Evolutionary conservation across 2,888 invertebrate species (phyloP).

Genomic region (Cataglyphis livida): DNA sequence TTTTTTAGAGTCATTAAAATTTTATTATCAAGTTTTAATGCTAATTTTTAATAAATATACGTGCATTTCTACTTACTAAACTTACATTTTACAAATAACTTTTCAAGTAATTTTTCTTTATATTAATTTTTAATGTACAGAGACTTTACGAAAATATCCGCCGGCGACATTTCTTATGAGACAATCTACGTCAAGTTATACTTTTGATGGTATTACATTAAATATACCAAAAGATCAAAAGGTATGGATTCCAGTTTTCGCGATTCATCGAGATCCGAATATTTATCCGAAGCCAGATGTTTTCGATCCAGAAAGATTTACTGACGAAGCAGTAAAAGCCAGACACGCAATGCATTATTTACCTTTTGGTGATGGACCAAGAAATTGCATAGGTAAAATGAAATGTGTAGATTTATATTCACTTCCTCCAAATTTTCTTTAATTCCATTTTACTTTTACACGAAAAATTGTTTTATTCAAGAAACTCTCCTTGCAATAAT

Average conservation of each 20-base stretch:
- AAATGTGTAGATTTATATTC: constrained; percentile 41
- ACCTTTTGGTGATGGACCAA: constrained; percentile 76
- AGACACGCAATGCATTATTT: constrained; percentile 72
- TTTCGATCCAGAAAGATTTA: constrained; percentile 79
- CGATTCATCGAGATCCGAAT: constrained; percentile 77
- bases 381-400: constrained; percentile 76
- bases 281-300: constrained; percentile 75
- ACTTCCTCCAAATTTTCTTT: background rate
- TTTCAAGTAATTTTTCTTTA: background rate
- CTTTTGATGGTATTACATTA: constrained; percentile 71
- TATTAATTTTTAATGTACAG: background rate
- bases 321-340: constrained; percentile 63
- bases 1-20: background rate
- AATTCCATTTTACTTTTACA: background rate
- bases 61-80: too few relatives aligned
- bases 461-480: background rate
- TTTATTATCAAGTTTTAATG: too few relatives aligned
- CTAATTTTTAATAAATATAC: too few relatives aligned
- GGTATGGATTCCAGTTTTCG: constrained; percentile 72
- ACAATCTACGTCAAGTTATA: constrained; percentile 69
- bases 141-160: constrained; percentile 23
- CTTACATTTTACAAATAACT: background rate
- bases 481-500: background rate
- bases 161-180: constrained; percentile 63
- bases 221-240: constrained; percentile 68